Evolutionary conservation across 2,888 invertebrate species (phyloP), one percentile per base, ranked within the genome.

Genomic region (Melitaea athalia): DNA sequence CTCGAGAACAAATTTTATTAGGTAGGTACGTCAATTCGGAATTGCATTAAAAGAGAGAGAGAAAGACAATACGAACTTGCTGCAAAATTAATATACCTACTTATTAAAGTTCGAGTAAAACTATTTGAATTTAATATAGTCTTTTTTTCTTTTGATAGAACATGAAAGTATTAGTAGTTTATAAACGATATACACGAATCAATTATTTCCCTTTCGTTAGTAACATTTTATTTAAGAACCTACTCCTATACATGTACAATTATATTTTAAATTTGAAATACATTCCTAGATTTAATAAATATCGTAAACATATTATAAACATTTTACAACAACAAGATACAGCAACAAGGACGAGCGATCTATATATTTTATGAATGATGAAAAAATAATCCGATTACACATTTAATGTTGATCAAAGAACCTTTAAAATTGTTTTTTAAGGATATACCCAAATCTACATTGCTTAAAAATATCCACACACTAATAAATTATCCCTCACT

Each of bases 261-360:
- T 70, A 72, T 73, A 70, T 59, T 74, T 73, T 76, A 78, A 81
- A 81, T 80, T 82, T 78, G 80, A 85, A 82, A 79, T 85, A 80
- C 76, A 79, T 80, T 81, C 80, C 75, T 83, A 83, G 81, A 83
- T 87, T 57, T 86, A 85, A 80, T 85, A 77, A 81, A 81, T 80
- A 81, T 81, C 79, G 77, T 89, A 85, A 85, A 85, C 85, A 86
- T 84, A 73, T 84, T 84, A 83, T 90, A 88, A 89, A 90, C 86
- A 90, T 87, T 87, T 85, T 85, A 89, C 87, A 91, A 91, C 89
- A 90, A 86, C 82, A 81, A 85, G 85, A 86, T 78, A 81, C 82
- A 85, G 83, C 81, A 87, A 86, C 87, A 85, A 84, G 85, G 79
- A 83, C 80, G 79, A 85, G 77, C 68, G 71, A 64, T 57, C 57